Percentiles rank a stretch among this genome's conserved stretches.
These are phyloP conservation scores for Phocoena phocoena DNA, from an alignment of 2,113 vertebrate genomes.

Conservation along the genomic window DNA sequence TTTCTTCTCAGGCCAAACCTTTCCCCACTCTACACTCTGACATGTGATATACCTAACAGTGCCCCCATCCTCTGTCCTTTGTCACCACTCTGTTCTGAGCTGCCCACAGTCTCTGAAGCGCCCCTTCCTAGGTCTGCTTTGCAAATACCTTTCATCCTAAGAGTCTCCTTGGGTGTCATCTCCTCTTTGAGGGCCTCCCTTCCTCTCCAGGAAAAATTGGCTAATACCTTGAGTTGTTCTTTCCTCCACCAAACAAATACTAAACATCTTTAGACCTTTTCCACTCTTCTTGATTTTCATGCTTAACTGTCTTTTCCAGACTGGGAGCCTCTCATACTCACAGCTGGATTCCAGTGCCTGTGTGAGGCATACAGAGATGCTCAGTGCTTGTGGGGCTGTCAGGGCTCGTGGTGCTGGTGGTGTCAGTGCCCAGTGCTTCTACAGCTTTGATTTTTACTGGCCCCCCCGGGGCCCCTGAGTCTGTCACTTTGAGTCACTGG, in stretches of 20 bases:
- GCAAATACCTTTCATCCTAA: not conserved
- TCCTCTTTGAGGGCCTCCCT: not conserved
- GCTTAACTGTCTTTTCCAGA: not conserved
- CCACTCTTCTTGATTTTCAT: accelerated
- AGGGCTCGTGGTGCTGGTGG: accelerated
- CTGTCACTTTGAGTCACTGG: accelerated
- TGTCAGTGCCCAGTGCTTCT: accelerated
- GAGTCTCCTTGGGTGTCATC: not conserved
- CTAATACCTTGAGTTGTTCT: not conserved
- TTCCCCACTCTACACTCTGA: accelerated
- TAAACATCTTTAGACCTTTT: accelerated
- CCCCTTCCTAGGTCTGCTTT: not conserved
- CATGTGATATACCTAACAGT: accelerated
- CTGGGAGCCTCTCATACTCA: accelerated
- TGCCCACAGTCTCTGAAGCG: not conserved
- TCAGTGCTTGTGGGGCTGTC: accelerated
- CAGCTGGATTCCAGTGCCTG: not conserved
- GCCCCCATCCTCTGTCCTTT: not conserved
- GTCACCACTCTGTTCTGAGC: accelerated
- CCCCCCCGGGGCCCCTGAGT: accelerated
- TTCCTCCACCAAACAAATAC: not conserved
- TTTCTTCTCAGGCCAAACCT: not conserved
- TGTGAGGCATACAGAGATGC: no score
- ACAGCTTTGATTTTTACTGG: accelerated
- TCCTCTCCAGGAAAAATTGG: not conserved